Evolutionary conservation across 23 tunicate genomes (phyloP), one percentile per base, ranked within the genome.

Genomic region (Clavelina lepadiformis): DNA sequence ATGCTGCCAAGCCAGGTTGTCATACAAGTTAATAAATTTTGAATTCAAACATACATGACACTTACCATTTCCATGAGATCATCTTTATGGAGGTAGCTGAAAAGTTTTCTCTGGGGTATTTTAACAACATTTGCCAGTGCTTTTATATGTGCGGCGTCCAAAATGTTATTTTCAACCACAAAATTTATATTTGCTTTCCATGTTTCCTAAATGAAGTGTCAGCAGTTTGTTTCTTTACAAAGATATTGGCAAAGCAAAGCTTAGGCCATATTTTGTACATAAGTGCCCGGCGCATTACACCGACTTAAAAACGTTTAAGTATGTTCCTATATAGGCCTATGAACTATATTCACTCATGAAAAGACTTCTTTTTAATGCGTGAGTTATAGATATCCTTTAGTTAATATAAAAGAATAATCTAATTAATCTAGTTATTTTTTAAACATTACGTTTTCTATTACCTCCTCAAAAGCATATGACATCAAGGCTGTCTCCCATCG

Each of bases 401-500:
- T n/a, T n/a, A n/a, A n/a, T n/a, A n/a, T 46, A n/a, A n/a, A n/a
- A n/a, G n/a, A n/a, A n/a, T n/a, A n/a, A n/a, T n/a, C n/a, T n/a
- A n/a, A n/a, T n/a, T n/a, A n/a, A n/a, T n/a, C n/a, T n/a, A n/a
- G n/a, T n/a, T n/a, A n/a, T n/a, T n/a, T n/a, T n/a, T n/a, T n/a
- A n/a, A n/a, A n/a, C n/a, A n/a, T n/a, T n/a, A n/a, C n/a, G n/a
- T n/a, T n/a, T n/a, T n/a, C n/a, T n/a, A 4, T 66, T 53, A 77
- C 95, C 53, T 86, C 95, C 65, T 86, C 95, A 56, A 86, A 65
- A 3, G 63, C 28, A 24, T 49, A 38, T 19, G 69, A 35, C 74
- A 86, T 78, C 28, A 86, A 65, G 0, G 77, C 95, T 28, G 80
- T 32, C 52, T 86, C 95, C 95, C 95, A 86, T 54, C 83, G 36